Conservation (phyloP, 35 echinoderm and acorn worm species). For the Ophioderma brevispina region DNA sequence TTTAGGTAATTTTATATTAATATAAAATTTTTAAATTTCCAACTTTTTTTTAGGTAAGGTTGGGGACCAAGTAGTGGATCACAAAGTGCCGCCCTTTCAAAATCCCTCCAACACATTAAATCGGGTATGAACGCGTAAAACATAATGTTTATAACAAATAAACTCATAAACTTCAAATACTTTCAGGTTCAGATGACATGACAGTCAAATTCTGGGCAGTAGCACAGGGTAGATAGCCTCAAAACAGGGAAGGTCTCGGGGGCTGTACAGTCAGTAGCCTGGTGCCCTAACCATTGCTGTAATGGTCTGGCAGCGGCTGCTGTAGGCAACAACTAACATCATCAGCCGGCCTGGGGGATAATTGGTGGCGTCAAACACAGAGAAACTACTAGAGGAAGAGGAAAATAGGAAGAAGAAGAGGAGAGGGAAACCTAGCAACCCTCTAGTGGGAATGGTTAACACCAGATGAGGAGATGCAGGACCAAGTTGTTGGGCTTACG, state of each 20-base stretch:
- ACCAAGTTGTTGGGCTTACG: constrained; percentile 77
- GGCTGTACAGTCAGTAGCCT: constrained; percentile 71
- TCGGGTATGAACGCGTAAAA: too few relatives aligned
- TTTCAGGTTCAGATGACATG: constrained; percentile 70
- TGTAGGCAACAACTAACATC: constrained; percentile 4
- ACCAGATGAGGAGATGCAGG: constrained; percentile 52
- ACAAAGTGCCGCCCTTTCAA: too few relatives aligned
- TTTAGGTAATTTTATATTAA: too few relatives aligned
- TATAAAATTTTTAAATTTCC: too few relatives aligned
- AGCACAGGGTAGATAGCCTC: constrained; percentile 72
- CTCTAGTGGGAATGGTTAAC: constrained; percentile 77
- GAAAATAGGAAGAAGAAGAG: constrained; percentile 71
- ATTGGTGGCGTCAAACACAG: constrained; percentile 78
- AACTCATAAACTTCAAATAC: too few relatives aligned
- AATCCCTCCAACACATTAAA: too few relatives aligned
- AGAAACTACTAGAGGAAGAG: constrained; percentile 77
- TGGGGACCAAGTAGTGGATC: too few relatives aligned
- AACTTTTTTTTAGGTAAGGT: too few relatives aligned
- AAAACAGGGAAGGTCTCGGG: constrained; percentile 51
- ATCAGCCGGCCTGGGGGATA: constrained; percentile 75
- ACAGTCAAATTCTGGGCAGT: constrained; percentile 93
- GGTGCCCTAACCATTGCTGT: constrained; percentile 87
- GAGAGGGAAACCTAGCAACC: constrained; percentile 4
- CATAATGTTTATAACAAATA: too few relatives aligned
- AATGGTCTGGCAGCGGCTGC: constrained; percentile 65